These are phyloP conservation scores for Hyles lineata DNA, from an alignment of 2,888 invertebrate genomes.

Conservation along the genomic window DNA sequence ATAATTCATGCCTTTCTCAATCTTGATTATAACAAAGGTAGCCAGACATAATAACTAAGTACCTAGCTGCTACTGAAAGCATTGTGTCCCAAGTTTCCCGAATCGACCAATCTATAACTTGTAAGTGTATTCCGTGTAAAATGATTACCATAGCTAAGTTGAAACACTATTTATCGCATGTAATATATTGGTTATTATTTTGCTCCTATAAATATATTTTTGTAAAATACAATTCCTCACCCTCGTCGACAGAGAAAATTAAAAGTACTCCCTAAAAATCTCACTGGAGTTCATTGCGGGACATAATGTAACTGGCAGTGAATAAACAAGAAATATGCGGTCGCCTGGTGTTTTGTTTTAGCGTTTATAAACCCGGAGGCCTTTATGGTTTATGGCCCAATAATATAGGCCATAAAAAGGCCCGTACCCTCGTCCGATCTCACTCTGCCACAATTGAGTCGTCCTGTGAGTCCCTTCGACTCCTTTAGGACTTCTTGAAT, in stretches of 20 bases:
- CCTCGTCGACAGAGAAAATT: conserved; percentile 49
- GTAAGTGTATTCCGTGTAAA: conserved; percentile 1
- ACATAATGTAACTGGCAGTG: conserved; percentile 63
- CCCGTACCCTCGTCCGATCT: conserved; percentile 65
- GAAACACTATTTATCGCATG: background rate
- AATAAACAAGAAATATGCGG: conserved; percentile 74
- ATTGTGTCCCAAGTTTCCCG: conserved; percentile 6
- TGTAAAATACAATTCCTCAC: conserved; percentile 40
- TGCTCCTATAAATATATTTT: conserved; percentile 34
- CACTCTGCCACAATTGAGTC: conserved; percentile 72
- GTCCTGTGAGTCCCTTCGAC: conserved; percentile 62
- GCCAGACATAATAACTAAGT: background rate
- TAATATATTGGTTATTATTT: background rate
- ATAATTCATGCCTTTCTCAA: conserved; percentile 30
- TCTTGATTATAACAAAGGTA: conserved; percentile 26
- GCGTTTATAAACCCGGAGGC: conserved; percentile 68
- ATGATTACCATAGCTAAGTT: background rate
- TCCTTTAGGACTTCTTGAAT: conserved; percentile 63
- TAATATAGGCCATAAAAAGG: conserved; percentile 76
- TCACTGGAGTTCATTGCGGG: conserved; percentile 61
- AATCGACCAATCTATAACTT: conserved; percentile 14
- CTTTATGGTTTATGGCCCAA: conserved; percentile 80
- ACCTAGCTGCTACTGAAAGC: conserved; percentile 5
- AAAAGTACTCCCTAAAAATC: conserved; percentile 60
- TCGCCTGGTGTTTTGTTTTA: conserved; percentile 71